Percentiles rank a stretch among this genome's conserved stretches.
Conservation (phyloP, 2,797 vertebrate species). For the Geotrypetes seraphini region DNA sequence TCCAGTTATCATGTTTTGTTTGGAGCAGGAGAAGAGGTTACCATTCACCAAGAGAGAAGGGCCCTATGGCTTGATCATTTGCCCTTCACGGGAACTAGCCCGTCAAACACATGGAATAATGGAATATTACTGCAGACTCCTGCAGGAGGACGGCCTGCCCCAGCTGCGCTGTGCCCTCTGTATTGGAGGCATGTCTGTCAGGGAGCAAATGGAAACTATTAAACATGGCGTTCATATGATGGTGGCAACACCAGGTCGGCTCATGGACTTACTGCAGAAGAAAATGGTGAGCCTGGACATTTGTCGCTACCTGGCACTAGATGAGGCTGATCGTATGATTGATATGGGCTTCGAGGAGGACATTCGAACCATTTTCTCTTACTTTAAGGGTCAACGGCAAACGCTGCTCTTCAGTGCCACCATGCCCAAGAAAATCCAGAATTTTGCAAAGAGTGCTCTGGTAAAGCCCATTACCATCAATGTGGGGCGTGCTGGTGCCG, state of each 20-base stretch:
- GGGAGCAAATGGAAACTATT: conserved; percentile 97
- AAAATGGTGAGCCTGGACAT: conserved; percentile 97
- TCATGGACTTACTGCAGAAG: conserved; percentile 96
- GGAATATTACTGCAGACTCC: conserved; percentile 86
- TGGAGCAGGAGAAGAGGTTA: conserved; percentile 92
- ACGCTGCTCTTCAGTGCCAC: conserved; percentile 95
- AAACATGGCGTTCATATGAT: conserved; percentile 97
- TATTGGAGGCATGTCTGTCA: conserved; percentile 96
- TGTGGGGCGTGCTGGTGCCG: conserved; percentile 86
- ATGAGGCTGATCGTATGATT: conserved; percentile 96
- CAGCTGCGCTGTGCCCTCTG: conserved; percentile 84
- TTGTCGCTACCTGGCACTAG: conserved; percentile 88
- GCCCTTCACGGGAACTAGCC: conserved; percentile 94
- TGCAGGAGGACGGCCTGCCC: conserved; percentile 88
- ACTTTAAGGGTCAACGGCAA: conserved; percentile 97
- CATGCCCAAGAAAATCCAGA: conserved; percentile 98
- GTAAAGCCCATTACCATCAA: conserved; percentile 97
- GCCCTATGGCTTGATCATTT: conserved; percentile 95
- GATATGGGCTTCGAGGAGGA: conserved; percentile 98
- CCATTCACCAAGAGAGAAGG: conserved; percentile 92
- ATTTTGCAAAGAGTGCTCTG: conserved; percentile 94
- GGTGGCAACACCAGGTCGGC: conserved; percentile 95
- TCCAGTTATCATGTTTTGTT: conserved; percentile 90
- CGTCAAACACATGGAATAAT: conserved; percentile 91
- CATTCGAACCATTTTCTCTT: conserved; percentile 96